Evolutionary conservation across 2,797 vertebrate species (phyloP).

Genomic region (Furcifer pardalis): DNA sequence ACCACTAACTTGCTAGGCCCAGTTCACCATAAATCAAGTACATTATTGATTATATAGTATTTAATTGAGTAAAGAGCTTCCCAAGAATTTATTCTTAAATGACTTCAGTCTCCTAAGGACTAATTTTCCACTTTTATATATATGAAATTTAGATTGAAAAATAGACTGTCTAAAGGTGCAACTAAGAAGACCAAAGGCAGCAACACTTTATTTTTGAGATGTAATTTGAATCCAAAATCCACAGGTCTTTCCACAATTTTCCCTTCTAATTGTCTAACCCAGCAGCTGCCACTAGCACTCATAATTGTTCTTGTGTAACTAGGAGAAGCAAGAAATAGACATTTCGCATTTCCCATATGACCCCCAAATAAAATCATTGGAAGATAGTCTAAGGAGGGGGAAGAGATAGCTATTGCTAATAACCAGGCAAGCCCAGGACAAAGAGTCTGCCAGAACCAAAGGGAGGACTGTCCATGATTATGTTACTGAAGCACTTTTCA

Average conservation of each 20-base stretch:
- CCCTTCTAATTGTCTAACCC: not conserved
- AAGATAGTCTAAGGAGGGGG: not conserved
- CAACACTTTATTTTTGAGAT: not conserved
- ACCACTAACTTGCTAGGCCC: not conserved
- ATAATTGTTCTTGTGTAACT: not conserved
- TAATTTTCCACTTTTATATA: conserved; percentile 7
- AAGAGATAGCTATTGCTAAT: not conserved
- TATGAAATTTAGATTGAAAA: not conserved
- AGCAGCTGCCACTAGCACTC: not conserved
- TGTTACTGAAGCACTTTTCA: not conserved
- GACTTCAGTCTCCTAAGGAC: not conserved
- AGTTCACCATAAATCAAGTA: conserved; percentile 9
- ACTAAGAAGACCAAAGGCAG: no score
- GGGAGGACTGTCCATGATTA: not conserved
- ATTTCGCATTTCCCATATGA: not conserved
- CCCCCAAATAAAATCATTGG: not conserved
- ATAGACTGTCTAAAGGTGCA: not conserved
- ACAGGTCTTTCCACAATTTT: not conserved
- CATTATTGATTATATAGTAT: conserved; percentile 12
- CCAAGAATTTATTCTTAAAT: conserved; percentile 8
- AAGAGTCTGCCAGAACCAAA: not conserved
- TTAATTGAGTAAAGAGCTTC: conserved; percentile 29
- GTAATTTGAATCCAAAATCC: not conserved
- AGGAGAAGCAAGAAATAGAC: not conserved
- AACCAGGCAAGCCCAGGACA: not conserved